Percentiles rank a stretch among this genome's conserved stretches.
Evolutionary conservation across 2,113 vertebrate genomes (phyloP).

Genomic region (Colinus virginianus): DNA sequence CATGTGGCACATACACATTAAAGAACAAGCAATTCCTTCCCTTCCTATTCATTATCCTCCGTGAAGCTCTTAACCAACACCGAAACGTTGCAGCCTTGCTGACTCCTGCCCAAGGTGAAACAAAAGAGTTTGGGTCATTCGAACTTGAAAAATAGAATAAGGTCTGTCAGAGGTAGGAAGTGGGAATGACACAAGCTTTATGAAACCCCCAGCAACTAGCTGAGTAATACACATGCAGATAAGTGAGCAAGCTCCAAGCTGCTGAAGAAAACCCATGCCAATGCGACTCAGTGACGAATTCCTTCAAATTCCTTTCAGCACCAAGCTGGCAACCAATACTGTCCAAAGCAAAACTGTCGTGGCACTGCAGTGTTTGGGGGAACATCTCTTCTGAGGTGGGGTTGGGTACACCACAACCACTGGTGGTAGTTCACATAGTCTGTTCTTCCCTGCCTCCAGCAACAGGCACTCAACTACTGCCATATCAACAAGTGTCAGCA

Average conservation of each 20-base stretch:
- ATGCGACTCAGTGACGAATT: neutral
- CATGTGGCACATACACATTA: neutral
- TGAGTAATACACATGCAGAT: neutral
- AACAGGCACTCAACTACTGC: neutral
- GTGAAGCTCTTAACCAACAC: neutral
- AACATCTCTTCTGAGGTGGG: neutral
- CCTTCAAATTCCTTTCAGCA: neutral
- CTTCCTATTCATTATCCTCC: neutral
- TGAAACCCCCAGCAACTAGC: neutral
- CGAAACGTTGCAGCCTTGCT: accelerated
- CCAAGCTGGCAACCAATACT: neutral
- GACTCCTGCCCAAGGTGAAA: neutral
- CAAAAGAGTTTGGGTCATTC: neutral
- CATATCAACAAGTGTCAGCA: neutral
- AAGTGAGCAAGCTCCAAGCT: neutral
- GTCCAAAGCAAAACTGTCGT: neutral
- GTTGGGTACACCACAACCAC: accelerated
- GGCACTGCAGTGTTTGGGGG: neutral
- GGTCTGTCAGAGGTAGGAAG: neutral
- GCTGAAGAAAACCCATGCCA: neutral
- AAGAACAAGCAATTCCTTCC: neutral
- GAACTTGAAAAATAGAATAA: neutral
- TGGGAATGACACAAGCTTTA: neutral
- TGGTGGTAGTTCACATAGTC: neutral
- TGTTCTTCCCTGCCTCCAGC: neutral